These are phyloP conservation scores for Cremastinae sp. DNA, from an alignment of 2,888 invertebrate genomes.

Conservation along the genomic window DNA sequence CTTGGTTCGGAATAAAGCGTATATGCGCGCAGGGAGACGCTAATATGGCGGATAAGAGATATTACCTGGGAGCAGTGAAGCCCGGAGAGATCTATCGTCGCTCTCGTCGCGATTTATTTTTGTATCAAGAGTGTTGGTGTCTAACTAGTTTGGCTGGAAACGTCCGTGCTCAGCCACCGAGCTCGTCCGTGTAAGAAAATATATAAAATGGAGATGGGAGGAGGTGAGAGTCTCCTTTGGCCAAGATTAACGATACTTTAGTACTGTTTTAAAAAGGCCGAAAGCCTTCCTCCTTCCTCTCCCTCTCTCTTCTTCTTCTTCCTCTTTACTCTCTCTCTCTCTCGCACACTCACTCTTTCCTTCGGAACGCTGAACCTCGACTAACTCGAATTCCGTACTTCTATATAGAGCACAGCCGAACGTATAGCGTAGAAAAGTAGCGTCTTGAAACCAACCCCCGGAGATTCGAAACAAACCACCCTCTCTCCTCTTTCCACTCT, in stretches of 20 bases:
- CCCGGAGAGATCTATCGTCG: constrained; percentile 73
- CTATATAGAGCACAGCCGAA: constrained; percentile 15
- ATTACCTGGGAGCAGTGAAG: constrained; percentile 51
- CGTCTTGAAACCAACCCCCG: constrained; percentile 58
- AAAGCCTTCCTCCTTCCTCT: constrained; percentile 48
- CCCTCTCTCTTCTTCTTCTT: constrained; percentile 60
- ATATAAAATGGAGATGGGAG: constrained; percentile 57
- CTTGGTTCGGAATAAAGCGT: constrained; percentile 40
- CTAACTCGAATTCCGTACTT: constrained; percentile 51
- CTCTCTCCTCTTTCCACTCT: constrained; percentile 53
- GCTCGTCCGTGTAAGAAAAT: constrained; percentile 64
- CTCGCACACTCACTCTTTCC: constrained; percentile 33
- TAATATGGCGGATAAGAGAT: constrained; percentile 68
- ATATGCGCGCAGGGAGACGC: constrained; percentile 57
- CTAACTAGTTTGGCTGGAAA: constrained; percentile 78
- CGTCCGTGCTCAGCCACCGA: constrained; percentile 54
- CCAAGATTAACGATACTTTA: constrained; percentile 80
- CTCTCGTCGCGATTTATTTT: constrained; percentile 77
- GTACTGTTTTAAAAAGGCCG: constrained; percentile 77
- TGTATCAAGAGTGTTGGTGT: constrained; percentile 77
- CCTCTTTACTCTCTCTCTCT: constrained; percentile 55
- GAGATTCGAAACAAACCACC: constrained; percentile 60
- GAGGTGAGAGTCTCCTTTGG: constrained; percentile 67
- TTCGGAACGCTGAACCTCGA: constrained; percentile 52
- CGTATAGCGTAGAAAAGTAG: constrained; percentile 36